phyloP scores from a whole-genome alignment of 2,113 vertebrate species.

The Centropus unirufus region DNA sequence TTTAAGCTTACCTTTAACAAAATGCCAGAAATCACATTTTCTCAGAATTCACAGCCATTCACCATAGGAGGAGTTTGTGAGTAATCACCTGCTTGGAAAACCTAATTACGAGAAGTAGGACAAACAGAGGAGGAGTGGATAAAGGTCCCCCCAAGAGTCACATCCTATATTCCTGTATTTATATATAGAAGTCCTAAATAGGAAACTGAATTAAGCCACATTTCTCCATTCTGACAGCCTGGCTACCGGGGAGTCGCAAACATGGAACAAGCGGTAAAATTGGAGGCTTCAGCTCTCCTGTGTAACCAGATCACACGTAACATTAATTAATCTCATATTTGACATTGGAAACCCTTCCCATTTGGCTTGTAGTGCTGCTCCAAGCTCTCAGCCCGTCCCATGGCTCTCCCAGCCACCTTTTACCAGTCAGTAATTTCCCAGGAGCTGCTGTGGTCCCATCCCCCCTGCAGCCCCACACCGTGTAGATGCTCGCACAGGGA shows the following conservation, averaged over 20 bases:
- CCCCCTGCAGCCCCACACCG: rapidly evolving
- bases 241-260: rapidly evolving
- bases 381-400: neutral
- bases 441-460: neutral
- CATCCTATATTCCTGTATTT: neutral
- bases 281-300: neutral
- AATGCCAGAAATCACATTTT: neutral
- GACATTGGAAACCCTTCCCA: neutral
- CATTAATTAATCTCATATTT: neutral
- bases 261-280: neutral
- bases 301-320: rapidly evolving
- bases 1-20: neutral
- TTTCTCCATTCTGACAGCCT: neutral
- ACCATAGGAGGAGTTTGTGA: neutral
- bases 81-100: neutral
- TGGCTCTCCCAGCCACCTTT: neutral
- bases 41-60: neutral
- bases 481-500: neutral
- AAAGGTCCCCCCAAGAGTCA: neutral
- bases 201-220: neutral
- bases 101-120: neutral
- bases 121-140: neutral
- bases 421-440: neutral
- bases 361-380: neutral
- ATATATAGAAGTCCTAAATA: neutral